Evolutionary conservation across 2,113 vertebrate species (phyloP).

Genomic region (Canis aureus): DNA sequence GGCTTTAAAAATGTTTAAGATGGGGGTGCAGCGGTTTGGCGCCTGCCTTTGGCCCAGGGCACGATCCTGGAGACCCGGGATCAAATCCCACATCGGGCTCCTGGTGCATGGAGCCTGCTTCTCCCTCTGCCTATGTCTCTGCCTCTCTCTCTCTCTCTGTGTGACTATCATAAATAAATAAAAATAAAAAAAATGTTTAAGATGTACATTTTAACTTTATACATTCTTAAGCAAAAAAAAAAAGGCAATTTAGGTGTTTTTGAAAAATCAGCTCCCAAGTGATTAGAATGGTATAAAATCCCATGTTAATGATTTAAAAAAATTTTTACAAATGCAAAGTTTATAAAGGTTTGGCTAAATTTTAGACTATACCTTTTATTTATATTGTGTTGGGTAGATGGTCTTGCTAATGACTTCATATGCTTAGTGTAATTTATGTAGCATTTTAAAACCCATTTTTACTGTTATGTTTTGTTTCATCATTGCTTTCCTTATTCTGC

Average conservation of each 20-base stretch:
- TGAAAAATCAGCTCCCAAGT: slow-evolving; percentile 34
- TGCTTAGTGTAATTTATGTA: slow-evolving; percentile 73
- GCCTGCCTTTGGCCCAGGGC: too few species aligned
- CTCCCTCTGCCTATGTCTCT: too few species aligned
- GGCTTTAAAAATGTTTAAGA: slow-evolving; percentile 31
- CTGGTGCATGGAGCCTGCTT: too few species aligned
- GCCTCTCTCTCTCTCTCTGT: too few species aligned
- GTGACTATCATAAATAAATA: too few species aligned
- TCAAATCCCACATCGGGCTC: too few species aligned
- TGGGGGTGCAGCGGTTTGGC: neutral
- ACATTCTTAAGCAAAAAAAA: neutral
- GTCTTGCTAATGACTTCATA: slow-evolving; percentile 56
- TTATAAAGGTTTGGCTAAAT: slow-evolving; percentile 41
- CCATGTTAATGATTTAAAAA: neutral
- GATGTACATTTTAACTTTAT: neutral
- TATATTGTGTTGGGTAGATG: slow-evolving; percentile 9
- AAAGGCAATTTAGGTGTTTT: slow-evolving; percentile 29
- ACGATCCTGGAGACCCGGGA: too few species aligned
- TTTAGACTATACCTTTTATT: slow-evolving; percentile 37
- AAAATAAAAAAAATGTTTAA: neutral
- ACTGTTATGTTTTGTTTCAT: slow-evolving; percentile 83
- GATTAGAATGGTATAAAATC: neutral
- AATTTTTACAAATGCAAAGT: neutral
- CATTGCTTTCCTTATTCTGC: slow-evolving; percentile 85
- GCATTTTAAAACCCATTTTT: slow-evolving; percentile 80